These are phyloP conservation scores for Tenrec ecaudatus DNA, from an alignment of 2,113 vertebrate genomes.

Conservation along the genomic window DNA sequence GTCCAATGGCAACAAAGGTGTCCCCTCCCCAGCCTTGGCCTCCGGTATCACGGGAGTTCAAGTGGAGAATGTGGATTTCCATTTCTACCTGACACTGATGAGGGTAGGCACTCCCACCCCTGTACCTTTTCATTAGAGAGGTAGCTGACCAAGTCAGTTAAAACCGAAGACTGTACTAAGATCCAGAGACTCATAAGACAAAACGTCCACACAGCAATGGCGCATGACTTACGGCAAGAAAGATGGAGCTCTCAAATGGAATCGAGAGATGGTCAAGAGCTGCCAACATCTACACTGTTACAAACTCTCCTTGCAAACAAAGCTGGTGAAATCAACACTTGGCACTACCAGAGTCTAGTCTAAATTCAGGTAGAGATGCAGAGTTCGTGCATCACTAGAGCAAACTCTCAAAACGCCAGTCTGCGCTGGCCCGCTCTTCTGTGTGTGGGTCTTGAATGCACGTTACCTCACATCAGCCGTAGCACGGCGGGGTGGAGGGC, in stretches of 20 bases:
- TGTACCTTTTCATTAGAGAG: neutral
- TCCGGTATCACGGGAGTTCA: neutral
- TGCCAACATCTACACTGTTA: neutral
- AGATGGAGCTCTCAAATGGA: conserved; percentile 18
- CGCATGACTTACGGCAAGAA: conserved; percentile 20
- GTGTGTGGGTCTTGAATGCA: neutral
- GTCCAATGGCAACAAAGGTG: neutral
- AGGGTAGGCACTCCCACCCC: neutral
- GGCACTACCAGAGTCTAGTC: neutral
- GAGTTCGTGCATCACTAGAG: too few species aligned
- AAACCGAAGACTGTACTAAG: neutral
- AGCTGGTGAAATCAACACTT: neutral
- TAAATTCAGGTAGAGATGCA: neutral
- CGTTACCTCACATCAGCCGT: neutral
- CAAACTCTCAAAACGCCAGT: neutral
- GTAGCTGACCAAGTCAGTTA: neutral
- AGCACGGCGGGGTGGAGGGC: neutral
- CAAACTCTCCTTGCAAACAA: neutral
- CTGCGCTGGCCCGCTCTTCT: neutral
- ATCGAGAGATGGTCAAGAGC: neutral
- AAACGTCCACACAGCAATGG: neutral
- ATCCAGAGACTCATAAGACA: neutral
- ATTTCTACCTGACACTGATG: neutral
- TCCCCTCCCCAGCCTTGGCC: neutral
- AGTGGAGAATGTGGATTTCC: neutral